phyloP scores from a whole-genome alignment of 2,113 vertebrate species.

The Corynorhinus townsendii region DNA sequence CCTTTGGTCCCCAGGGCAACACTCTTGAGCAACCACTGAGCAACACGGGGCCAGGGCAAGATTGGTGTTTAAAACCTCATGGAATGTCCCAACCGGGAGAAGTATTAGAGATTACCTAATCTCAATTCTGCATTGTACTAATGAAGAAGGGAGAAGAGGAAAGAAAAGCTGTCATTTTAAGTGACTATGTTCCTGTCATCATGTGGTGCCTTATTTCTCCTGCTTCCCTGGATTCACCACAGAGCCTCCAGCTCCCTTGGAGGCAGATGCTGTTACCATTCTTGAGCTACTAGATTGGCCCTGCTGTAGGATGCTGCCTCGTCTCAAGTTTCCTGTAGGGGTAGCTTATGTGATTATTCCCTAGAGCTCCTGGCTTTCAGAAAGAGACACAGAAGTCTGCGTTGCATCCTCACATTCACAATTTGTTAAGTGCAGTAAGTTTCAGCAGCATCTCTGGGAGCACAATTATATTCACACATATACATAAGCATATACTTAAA shows the following conservation, averaged over 20 bases:
- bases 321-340: neutral
- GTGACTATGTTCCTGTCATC: neutral
- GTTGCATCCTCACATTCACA: neutral
- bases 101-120: neutral
- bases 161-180: neutral
- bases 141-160: neutral
- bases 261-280: neutral
- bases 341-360: neutral
- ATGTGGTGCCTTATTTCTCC: neutral
- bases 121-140: neutral
- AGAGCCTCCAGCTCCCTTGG: neutral
- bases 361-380: slow-evolving; percentile 16
- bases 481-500: neutral
- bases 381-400: slow-evolving; percentile 11
- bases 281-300: neutral
- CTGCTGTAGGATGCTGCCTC: neutral
- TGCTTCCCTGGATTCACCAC: neutral
- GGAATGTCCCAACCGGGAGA: neutral
- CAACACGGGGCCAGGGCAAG: neutral
- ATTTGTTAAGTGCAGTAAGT: neutral
- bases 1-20: no score
- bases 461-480: neutral
- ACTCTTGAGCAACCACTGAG: no score
- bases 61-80: neutral
- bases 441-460: neutral